phyloP scores from a whole-genome alignment of 2,113 vertebrate species.

The Pseudorhombus dupliciocellatus region DNA sequence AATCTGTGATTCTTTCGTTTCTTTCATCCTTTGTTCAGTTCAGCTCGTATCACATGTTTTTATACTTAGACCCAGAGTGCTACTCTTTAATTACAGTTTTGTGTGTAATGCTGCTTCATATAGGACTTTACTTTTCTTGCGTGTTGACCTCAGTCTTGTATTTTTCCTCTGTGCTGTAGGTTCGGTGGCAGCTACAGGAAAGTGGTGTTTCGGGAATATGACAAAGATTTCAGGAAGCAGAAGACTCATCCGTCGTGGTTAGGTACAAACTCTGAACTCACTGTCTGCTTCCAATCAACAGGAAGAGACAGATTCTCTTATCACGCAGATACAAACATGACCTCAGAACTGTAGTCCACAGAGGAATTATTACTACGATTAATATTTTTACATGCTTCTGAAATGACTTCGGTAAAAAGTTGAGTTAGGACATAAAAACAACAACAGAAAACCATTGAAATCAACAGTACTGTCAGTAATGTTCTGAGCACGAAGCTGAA shows the following conservation, averaged over 20 bases:
- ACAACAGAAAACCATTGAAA: background rate
- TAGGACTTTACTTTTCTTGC: background rate
- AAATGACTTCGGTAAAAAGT: background rate
- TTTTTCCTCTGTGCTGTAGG: constrained; percentile 57
- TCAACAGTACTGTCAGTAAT: no score
- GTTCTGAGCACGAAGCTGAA: no score
- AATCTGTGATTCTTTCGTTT: constrained; percentile 2
- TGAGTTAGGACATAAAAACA: background rate
- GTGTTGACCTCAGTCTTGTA: constrained; percentile 25
- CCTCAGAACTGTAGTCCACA: background rate
- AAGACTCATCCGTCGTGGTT: constrained; percentile 82
- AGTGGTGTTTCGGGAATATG: constrained; percentile 92
- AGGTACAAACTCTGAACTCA: constrained; percentile 84
- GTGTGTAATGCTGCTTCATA: no score
- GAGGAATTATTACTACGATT: no score
- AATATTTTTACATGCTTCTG: background rate
- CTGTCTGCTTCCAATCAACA: constrained; percentile 14
- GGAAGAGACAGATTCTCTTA: background rate
- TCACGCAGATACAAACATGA: background rate
- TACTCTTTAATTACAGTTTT: background rate
- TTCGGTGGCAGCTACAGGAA: constrained; percentile 85
- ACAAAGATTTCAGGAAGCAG: constrained; percentile 85
- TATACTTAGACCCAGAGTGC: background rate
- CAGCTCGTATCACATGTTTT: background rate
- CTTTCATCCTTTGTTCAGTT: background rate